phyloP scores from a whole-genome alignment of 2,888 invertebrate species.

The Urechis unicinctus region DNA sequence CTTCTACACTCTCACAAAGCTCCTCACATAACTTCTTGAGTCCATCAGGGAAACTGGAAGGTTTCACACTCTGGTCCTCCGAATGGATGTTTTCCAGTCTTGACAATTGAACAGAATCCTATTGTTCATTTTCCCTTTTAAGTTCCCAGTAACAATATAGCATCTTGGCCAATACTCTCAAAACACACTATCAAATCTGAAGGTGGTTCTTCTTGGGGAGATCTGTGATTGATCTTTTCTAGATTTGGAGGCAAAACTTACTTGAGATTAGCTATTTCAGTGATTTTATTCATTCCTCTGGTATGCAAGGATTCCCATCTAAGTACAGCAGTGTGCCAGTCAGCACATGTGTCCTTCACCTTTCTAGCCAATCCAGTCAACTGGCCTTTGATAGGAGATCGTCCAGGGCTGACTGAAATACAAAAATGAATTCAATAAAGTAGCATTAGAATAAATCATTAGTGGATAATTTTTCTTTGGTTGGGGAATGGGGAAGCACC shows the following conservation, averaged over 20 bases:
- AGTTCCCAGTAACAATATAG: too few species aligned
- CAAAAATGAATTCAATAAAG: not conserved
- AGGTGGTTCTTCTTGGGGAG: too few species aligned
- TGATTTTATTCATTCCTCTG: not conserved
- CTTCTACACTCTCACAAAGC: not conserved
- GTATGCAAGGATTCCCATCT: slow-evolving; percentile 26
- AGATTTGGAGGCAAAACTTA: too few species aligned
- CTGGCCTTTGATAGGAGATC: slow-evolving; percentile 46
- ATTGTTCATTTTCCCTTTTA: not conserved
- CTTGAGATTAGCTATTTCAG: not conserved
- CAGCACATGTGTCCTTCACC: slow-evolving; percentile 58
- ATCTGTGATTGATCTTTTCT: too few species aligned
- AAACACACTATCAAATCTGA: too few species aligned
- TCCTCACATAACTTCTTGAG: not conserved
- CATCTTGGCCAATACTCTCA: too few species aligned
- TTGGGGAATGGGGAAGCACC: too few species aligned
- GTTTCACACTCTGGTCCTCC: too few species aligned
- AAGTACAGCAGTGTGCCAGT: slow-evolving; percentile 40
- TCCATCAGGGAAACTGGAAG: too few species aligned
- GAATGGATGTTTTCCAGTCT: too few species aligned
- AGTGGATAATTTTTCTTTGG: too few species aligned
- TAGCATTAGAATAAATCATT: too few species aligned
- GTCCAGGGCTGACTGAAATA: slow-evolving; percentile 4
- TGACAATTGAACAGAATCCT: not conserved
- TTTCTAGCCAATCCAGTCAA: slow-evolving; percentile 58